These are phyloP conservation scores for Nomada ferruginata DNA, from an alignment of 2,888 invertebrate genomes.

Conservation along the genomic window DNA sequence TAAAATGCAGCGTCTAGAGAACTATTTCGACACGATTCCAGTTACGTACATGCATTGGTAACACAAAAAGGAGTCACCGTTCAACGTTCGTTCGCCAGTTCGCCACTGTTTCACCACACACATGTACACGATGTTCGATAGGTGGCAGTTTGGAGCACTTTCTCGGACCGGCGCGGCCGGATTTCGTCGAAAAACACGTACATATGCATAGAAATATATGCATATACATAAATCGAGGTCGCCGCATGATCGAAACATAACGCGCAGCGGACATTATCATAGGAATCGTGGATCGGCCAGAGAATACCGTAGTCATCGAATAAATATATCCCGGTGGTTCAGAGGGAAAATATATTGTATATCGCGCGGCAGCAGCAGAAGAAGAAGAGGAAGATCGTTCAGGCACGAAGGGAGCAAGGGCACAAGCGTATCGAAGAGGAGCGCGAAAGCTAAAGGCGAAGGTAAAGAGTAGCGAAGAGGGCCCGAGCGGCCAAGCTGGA, in stretches of 20 bases:
- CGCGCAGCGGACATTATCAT: conserved; percentile 42
- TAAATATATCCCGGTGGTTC: conserved; percentile 46
- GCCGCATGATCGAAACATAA: conserved; percentile 16
- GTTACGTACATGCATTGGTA: too few species aligned
- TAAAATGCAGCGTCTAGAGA: too few species aligned
- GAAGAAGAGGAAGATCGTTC: conserved; percentile 31
- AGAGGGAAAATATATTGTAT: conserved; percentile 33
- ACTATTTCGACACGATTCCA: too few species aligned
- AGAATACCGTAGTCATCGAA: conserved; percentile 27
- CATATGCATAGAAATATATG: too few species aligned
- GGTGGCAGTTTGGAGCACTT: conserved; percentile 17
- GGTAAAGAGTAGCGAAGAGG: conserved; percentile 2
- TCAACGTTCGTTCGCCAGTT: too few species aligned
- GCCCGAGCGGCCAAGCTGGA: conserved; percentile 11
- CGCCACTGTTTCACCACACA: too few species aligned
- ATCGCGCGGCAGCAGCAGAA: conserved; percentile 13
- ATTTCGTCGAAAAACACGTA: conserved; percentile 28
- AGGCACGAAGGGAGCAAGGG: conserved; percentile 11
- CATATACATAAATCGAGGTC: neutral
- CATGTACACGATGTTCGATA: neutral
- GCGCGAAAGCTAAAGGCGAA: conserved; percentile 16
- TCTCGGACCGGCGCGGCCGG: neutral
- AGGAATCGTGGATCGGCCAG: conserved; percentile 38
- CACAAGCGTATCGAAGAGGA: conserved; percentile 26
- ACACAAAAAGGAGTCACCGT: too few species aligned